Conservation (phyloP, 2,888 invertebrate species). For the Notodonta dromedarius region DNA sequence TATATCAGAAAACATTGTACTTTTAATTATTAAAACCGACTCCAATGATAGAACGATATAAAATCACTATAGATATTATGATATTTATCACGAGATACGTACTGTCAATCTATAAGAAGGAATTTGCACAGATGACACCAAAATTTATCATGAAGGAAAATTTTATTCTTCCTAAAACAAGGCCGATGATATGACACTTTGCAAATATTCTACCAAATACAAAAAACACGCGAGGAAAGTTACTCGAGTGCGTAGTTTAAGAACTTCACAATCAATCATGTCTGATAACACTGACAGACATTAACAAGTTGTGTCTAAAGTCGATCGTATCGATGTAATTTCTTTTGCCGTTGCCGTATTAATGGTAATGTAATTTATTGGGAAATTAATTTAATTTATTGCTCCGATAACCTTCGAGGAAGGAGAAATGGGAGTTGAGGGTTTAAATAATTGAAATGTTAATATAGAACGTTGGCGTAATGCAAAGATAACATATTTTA, state of each 20-base stretch:
- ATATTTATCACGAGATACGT: not conserved
- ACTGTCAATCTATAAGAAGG: not conserved
- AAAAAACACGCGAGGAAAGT: constrained; percentile 37
- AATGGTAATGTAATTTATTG: not conserved
- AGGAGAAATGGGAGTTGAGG: not conserved
- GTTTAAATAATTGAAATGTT: not conserved
- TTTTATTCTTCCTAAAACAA: constrained; percentile 10
- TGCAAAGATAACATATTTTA: not conserved
- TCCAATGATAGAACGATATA: not conserved
- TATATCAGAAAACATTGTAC: not conserved
- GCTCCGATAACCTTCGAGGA: not conserved
- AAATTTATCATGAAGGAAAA: constrained; percentile 9
- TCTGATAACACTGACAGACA: constrained; percentile 38
- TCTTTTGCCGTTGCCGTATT: constrained; percentile 22
- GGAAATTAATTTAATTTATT: not conserved
- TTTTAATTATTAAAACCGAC: not conserved
- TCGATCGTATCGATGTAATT: constrained; percentile 32
- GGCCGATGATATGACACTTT: constrained; percentile 12
- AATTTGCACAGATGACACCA: not conserved
- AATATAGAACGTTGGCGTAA: not conserved
- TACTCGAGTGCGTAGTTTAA: constrained; percentile 29
- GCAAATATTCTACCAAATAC: constrained; percentile 15
- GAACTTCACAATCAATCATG: constrained; percentile 40
- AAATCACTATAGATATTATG: no score
- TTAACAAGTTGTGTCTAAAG: constrained; percentile 17